Conservation (phyloP, 2,888 invertebrate genomes). For the Ichneumoninae sp. region DNA sequence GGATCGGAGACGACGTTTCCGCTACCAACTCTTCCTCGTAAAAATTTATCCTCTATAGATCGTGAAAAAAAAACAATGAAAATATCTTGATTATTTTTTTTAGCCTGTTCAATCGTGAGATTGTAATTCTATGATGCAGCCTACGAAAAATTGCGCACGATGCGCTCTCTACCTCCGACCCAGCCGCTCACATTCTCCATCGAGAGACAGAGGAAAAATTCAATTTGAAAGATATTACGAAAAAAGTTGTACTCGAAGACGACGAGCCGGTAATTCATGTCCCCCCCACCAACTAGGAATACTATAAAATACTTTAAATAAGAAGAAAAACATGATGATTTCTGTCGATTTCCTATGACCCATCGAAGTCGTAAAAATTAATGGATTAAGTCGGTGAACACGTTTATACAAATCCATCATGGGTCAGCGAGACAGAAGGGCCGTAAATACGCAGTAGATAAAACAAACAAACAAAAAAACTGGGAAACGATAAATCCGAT, state of each 20-base stretch:
- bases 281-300: conserved; percentile 28
- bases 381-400: conserved; percentile 25
- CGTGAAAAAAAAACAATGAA: conserved; percentile 1
- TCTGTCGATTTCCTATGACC: conserved; percentile 28
- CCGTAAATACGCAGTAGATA: background rate
- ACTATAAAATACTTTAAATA: conserved; percentile 21
- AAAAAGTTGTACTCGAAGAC: conserved; percentile 28
- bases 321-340: conserved; percentile 19
- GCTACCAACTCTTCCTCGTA: conserved; percentile 33
- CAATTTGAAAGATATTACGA: background rate
- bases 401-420: background rate
- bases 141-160: conserved; percentile 18
- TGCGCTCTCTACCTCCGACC: conserved; percentile 33
- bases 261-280: conserved; percentile 8
- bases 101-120: background rate
- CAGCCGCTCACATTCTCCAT: conserved; percentile 6
- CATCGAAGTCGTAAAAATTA: conserved; percentile 35
- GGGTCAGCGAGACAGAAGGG: conserved; percentile 30
- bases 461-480: background rate
- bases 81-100: background rate
- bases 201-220: background rate
- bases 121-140: conserved; percentile 22
- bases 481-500: conserved; percentile 37
- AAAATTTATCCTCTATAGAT: conserved; percentile 41
- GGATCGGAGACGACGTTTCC: conserved; percentile 36